These are phyloP conservation scores for Mirza zaza DNA, from an alignment of 2,113 vertebrate species.

Conservation along the genomic window DNA sequence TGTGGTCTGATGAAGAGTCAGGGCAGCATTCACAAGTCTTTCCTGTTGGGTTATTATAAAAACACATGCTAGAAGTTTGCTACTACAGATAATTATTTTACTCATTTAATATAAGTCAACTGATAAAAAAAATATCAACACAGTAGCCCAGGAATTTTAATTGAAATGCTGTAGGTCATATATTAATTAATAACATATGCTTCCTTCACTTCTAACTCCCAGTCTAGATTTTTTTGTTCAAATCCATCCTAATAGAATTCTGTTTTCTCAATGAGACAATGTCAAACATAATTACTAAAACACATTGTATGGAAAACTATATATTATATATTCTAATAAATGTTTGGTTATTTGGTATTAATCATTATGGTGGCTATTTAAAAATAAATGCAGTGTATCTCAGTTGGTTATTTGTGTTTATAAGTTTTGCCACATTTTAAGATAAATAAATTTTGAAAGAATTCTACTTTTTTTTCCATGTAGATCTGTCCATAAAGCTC, in stretches of 20 bases:
- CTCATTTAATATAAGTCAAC: neutral
- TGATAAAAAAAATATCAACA: neutral
- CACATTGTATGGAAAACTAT: neutral
- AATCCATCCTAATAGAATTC: neutral
- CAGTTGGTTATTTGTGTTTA: neutral
- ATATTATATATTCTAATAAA: neutral
- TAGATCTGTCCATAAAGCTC: neutral
- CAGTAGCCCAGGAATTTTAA: neutral
- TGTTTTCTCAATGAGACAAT: neutral
- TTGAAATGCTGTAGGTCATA: neutral
- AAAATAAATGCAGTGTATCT: neutral
- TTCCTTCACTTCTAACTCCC: neutral
- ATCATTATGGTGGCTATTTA: neutral
- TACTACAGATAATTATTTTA: neutral
- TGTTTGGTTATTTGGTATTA: neutral
- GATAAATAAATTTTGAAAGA: neutral
- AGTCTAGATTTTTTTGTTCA: neutral
- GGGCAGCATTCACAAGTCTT: neutral
- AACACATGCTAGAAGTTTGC: neutral
- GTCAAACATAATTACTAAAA: neutral
- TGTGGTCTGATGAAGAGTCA: accelerated
- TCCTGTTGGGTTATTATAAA: neutral
- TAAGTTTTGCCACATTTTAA: neutral
- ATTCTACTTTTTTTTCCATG: neutral
- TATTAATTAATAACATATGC: neutral